Conservation (phyloP, 2,113 vertebrate genomes). For the Brachirus orientalis region DNA sequence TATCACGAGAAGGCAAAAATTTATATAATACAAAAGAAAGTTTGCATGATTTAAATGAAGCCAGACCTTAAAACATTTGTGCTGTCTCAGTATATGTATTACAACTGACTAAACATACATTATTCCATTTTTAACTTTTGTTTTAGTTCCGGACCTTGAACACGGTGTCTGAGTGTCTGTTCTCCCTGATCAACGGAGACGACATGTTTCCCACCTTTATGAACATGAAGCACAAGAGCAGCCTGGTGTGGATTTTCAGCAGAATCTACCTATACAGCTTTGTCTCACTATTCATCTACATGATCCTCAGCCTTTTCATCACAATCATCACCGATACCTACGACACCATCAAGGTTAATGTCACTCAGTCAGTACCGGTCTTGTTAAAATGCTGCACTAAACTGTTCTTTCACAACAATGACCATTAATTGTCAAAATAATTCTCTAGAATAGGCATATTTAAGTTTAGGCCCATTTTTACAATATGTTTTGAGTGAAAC, state of each 20-base stretch:
- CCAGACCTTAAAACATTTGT: background rate
- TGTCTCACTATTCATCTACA: slow-evolving; percentile 95
- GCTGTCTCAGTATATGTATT: too few species aligned
- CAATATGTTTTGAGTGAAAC: background rate
- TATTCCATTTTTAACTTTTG: background rate
- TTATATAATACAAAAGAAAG: background rate
- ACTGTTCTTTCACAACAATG: too few species aligned
- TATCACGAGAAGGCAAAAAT: slow-evolving; percentile 90
- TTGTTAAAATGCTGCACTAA: background rate
- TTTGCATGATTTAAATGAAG: background rate
- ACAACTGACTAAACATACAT: too few species aligned
- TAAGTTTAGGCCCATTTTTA: too few species aligned
- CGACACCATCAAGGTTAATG: slow-evolving; percentile 92
- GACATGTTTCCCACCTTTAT: slow-evolving; percentile 96
- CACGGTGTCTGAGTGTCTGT: slow-evolving; percentile 92
- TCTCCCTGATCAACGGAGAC: slow-evolving; percentile 95
- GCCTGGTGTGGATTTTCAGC: slow-evolving; percentile 94
- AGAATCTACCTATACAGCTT: slow-evolving; percentile 94
- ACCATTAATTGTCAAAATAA: too few species aligned
- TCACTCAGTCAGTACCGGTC: background rate
- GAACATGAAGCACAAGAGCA: slow-evolving; percentile 92
- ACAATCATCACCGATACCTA: slow-evolving; percentile 96
- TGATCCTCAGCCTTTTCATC: slow-evolving; percentile 99
- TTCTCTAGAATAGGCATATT: too few species aligned
- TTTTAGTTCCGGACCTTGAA: slow-evolving; percentile 92